These are phyloP conservation scores for Himalopsyche japonica DNA, from an alignment of 2,888 invertebrate genomes.

Conservation along the genomic window DNA sequence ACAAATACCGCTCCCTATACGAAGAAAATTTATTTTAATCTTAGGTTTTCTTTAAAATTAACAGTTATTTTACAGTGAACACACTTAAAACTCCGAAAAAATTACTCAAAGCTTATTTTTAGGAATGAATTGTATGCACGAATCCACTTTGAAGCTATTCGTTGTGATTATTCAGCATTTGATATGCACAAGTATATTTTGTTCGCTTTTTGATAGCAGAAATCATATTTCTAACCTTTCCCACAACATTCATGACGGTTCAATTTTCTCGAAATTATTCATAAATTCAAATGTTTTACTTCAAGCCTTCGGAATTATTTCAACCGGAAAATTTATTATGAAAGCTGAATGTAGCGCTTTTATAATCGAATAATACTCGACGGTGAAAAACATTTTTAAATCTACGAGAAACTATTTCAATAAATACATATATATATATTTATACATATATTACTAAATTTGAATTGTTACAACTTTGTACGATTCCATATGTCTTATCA, in stretches of 20 bases:
- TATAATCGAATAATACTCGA: not conserved
- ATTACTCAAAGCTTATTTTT: not conserved
- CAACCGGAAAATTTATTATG: constrained; percentile 1
- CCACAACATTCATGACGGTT: not conserved
- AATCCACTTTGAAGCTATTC: not conserved
- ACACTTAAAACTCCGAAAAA: not conserved
- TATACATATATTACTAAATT: no score
- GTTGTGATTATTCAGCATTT: not conserved
- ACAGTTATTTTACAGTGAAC: not conserved
- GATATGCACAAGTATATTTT: not conserved
- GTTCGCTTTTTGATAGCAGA: not conserved
- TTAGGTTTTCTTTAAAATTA: no score
- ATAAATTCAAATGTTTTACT: constrained; percentile 8
- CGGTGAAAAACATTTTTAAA: not conserved
- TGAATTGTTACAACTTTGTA: no score
- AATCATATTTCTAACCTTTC: not conserved
- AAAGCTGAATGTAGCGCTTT: not conserved
- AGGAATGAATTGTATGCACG: not conserved
- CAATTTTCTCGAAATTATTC: constrained; percentile 3
- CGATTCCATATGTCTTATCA: no score
- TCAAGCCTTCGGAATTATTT: not conserved
- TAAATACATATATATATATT: no score
- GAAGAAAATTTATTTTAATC: no score
- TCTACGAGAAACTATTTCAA: not conserved
- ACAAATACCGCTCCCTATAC: no score